Evolutionary conservation across 2,888 invertebrate species (phyloP), one percentile per base, ranked within the genome.

Genomic region (Amblyteles armatorius): DNA sequence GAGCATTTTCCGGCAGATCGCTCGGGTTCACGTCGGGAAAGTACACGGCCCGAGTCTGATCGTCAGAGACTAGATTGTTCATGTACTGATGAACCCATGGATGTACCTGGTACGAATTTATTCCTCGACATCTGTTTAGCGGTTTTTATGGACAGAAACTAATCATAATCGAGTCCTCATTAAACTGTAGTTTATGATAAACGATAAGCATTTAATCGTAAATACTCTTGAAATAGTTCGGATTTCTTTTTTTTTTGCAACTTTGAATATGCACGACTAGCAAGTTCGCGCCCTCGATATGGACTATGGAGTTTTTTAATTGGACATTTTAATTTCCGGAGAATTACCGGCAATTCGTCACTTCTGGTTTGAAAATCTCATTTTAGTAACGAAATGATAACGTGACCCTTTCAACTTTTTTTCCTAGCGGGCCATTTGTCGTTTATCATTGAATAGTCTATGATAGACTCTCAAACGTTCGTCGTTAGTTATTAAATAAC

Each of bases 1-100:
- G 95, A 65, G 95, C 95, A 69, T 95, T 94, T 2, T 95, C 95
- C 0, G 96, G 95, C 5, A 96, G 94, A 82, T 95, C 95, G 67
- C 96, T 95, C 0, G 98, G 98, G 89, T 97, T 96, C 2, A 98
- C 96, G 93, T 99, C 99, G 0, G 99, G 99, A 94, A 99, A 98
- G 40, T 94, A 95, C 13, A 97, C 96, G 0, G 96, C 95, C 55
- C 96, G 94, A 55, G 97, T 95, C 94, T 99, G 99, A 94, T 99
- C 97, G 76, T 96, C 96, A 52, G 97, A 96, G 2, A 95, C 95
- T 88, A 97, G 94, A 94, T 98, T 98, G 94, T 99, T 99, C 89
- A 97, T 98, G 94, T 97, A 98, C 91, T 99, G 98, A 94, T 99
- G 98, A 0, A 99, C 96, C 98, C 98, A 99, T 0, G 99, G 99